Evolutionary conservation across 2,113 vertebrate genomes (phyloP).

Genomic region (Lampris incognitus): DNA sequence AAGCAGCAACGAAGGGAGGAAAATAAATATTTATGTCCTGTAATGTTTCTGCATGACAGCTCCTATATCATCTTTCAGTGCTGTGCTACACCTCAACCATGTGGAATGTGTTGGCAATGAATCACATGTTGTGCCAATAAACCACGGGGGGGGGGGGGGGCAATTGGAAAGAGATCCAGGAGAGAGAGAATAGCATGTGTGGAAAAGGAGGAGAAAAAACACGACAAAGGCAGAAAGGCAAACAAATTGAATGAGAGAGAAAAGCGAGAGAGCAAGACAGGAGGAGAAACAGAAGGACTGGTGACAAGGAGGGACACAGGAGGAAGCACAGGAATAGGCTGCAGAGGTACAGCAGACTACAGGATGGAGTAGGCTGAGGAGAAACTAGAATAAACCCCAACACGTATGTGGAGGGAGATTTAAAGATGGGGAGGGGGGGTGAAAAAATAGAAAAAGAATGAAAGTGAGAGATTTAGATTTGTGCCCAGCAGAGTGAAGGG

Average conservation of each 20-base stretch:
- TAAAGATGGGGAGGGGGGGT: slow-evolving; percentile 34
- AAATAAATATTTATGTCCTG: slow-evolving; percentile 81
- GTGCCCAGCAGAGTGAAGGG: slow-evolving; percentile 66
- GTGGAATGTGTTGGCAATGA: slow-evolving; percentile 69
- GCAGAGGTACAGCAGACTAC: slow-evolving; percentile 47
- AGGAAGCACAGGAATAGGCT: slow-evolving; percentile 59
- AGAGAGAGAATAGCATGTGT: slow-evolving; percentile 37
- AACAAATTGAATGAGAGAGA: slow-evolving; percentile 21
- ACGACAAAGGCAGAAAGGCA: slow-evolving; percentile 30
- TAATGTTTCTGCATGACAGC: slow-evolving; percentile 80
- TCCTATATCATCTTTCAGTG: slow-evolving; percentile 77
- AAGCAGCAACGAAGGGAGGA: slow-evolving; percentile 62
- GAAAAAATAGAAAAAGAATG: slow-evolving; percentile 56
- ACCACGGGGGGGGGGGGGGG: slow-evolving; percentile 65
- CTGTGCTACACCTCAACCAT: slow-evolving; percentile 66
- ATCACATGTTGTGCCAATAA: slow-evolving; percentile 57
- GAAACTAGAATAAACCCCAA: neutral
- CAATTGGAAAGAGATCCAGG: slow-evolving; percentile 49
- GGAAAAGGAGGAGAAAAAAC: slow-evolving; percentile 14
- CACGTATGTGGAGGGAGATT: slow-evolving; percentile 35
- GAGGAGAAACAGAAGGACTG: slow-evolving; percentile 14
- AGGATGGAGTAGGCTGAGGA: slow-evolving; percentile 54
- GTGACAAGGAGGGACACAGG: slow-evolving; percentile 42
- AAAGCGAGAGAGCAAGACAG: neutral
- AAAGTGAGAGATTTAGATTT: slow-evolving; percentile 70